Conservation (phyloP, 2,113 vertebrate species). For the Vombatus ursinus region DNA sequence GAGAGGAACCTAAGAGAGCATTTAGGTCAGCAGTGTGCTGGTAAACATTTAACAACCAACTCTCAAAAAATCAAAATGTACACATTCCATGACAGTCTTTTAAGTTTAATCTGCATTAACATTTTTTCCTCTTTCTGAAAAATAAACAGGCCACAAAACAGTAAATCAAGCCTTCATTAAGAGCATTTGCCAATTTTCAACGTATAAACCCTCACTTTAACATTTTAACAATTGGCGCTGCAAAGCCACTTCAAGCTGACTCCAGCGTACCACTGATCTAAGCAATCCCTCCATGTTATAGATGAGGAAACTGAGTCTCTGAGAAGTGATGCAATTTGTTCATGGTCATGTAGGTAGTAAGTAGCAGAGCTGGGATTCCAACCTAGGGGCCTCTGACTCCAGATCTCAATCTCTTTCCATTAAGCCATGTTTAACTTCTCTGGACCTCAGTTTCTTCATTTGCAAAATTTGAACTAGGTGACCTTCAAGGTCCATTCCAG, state of each 20-base stretch:
- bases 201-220: background rate
- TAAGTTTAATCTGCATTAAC: background rate
- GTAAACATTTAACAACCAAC: background rate
- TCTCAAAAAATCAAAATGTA: background rate
- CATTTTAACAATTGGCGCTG: background rate
- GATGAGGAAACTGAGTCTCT: background rate
- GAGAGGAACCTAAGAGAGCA: background rate
- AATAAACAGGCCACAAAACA: background rate
- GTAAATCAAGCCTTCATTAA: background rate
- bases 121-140: background rate
- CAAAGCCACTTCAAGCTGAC: background rate
- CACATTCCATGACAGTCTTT: background rate
- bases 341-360: background rate
- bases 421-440: background rate
- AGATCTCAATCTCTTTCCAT: background rate
- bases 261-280: background rate
- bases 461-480: slow-evolving; percentile 38
- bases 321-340: background rate
- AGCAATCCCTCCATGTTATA: background rate
- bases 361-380: background rate
- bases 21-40: background rate
- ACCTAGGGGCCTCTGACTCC: background rate
- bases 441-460: slow-evolving; percentile 11
- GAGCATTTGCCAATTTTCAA: background rate
- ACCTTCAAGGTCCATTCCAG: background rate